phyloP scores from a whole-genome alignment of 1,140 invertebrate species.

The Zaprionus gabonicus region DNA sequence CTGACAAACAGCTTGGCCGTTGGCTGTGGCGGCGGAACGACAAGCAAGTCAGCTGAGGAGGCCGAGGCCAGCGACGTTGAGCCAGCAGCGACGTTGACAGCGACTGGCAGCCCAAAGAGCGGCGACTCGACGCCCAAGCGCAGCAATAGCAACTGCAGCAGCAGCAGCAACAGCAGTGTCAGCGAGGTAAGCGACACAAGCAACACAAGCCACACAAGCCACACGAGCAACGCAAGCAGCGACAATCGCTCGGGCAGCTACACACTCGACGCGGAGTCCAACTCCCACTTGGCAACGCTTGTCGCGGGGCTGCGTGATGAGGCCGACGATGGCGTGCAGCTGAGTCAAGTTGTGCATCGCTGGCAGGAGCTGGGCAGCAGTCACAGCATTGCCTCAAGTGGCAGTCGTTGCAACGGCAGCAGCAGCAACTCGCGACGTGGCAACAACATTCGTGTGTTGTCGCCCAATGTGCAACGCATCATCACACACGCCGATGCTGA shows the following conservation, averaged over 20 bases:
- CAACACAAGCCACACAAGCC: conserved; percentile 37
- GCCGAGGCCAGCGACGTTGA: background rate
- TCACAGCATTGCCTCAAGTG: conserved; percentile 64
- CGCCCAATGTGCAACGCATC: conserved; percentile 80
- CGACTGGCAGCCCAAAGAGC: conserved; percentile 21
- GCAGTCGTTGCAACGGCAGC: conserved; percentile 22
- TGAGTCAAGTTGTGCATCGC: conserved; percentile 64
- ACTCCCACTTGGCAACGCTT: conserved; percentile 41
- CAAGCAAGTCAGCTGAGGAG: conserved; percentile 8
- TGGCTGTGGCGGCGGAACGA: conserved; percentile 6
- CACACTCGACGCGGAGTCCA: conserved; percentile 30
- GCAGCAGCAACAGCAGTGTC: conserved; percentile 52
- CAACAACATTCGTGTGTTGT: conserved; percentile 76
- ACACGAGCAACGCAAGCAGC: conserved; percentile 55
- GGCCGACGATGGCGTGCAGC: conserved; percentile 69
- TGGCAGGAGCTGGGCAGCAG: conserved; percentile 68
- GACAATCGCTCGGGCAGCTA: conserved; percentile 68
- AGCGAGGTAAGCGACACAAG: conserved; percentile 48
- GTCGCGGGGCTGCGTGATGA: conserved; percentile 72
- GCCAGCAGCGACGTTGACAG: background rate
- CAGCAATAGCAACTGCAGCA: conserved; percentile 61
- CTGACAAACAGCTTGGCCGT: conserved; percentile 68
- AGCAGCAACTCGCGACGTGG: conserved; percentile 54
- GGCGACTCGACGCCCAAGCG: conserved; percentile 67
- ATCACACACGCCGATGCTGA: conserved; percentile 75